Conservation (phyloP, 2,113 vertebrate species). For the Siniperca knerii region DNA sequence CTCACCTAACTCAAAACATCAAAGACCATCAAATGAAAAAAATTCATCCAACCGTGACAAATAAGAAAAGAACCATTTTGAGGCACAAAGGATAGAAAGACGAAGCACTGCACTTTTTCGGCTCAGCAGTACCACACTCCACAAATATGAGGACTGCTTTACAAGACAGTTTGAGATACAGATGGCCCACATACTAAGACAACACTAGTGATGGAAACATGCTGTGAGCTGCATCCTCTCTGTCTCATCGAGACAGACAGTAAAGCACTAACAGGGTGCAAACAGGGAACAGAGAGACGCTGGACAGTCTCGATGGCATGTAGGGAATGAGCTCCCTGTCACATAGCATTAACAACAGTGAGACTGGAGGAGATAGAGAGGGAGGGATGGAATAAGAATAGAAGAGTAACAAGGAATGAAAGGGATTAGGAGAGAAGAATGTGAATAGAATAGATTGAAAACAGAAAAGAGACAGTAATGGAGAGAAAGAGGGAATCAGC, state of each 20-base stretch:
- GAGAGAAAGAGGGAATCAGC: conserved; percentile 1
- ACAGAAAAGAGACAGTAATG: conserved; percentile 19
- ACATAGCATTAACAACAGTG: conserved; percentile 52
- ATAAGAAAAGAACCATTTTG: conserved; percentile 34
- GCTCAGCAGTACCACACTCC: conserved; percentile 19
- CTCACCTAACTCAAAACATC: conserved; percentile 72
- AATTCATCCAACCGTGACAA: conserved; percentile 37
- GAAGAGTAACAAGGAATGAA: conserved; percentile 28
- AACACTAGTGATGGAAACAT: conserved; percentile 40
- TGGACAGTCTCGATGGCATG: conserved; percentile 61
- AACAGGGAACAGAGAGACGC: conserved; percentile 45
- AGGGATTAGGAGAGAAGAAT: conserved; percentile 38
- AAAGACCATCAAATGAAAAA: conserved; percentile 63
- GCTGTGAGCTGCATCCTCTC: conserved; percentile 45
- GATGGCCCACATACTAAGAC: conserved; percentile 25
- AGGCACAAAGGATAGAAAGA: conserved; percentile 18
- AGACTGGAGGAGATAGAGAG: conserved; percentile 34
- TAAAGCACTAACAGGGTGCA: conserved; percentile 50
- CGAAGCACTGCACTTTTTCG: conserved; percentile 12
- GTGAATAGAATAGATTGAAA: conserved; percentile 35
- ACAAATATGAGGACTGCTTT: conserved; percentile 33
- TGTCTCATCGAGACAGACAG: conserved; percentile 39
- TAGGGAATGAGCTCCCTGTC: conserved; percentile 67
- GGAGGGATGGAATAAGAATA: conserved; percentile 50
- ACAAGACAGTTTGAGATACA: conserved; percentile 20